Base-by-base conservation (phyloP, 2,888 invertebrate species). In the Ametastegia equiseti region DNA sequence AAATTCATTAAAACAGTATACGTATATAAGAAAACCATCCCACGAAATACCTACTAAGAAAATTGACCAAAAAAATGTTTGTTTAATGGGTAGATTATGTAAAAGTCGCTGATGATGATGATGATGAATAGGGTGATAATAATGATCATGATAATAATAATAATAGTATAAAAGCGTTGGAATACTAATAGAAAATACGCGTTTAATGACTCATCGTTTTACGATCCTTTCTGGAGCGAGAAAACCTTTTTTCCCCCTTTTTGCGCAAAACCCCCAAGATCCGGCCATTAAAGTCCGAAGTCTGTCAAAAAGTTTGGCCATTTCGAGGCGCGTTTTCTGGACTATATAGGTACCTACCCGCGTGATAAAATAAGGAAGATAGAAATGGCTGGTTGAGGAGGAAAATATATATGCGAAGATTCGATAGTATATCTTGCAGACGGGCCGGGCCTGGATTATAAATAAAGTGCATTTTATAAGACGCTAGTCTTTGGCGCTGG, bases 161-260 rank as follows among this genome's bases (percentile, higher is more conserved):
- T 54, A 54, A 54, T 36, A n/a, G 27, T 13, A 42, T 57, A 50
- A 47, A 47, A n/a, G 30, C 47, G 15, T 33, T 47, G 47, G 15
- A 54, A 77, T 77, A 77, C 39, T 57, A 57, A 60, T 60, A 42
- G 78, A 60, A 78, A 78, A 60, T 15, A 57, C 63, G 27, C 39
- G 78, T 45, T 78, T 60, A 60, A 78, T 78, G 78, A 78, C 78
- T 78, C 60, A 78, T 78, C 78, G 78, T 78, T 78, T 78, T 78
- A 78, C 78, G 78, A 78, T 78, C 78, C 60, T 63, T 42, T 67
- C 39, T 78, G 6, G 30, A 57, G n/a, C n/a, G n/a, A n/a, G n/a
- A n/a, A 19, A 36, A 57, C 54, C 50, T 54, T 71, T 54, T 54
- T 36, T 47, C 23, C 45, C 71, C 27, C 36, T 39, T 15, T n/a